Evolutionary conservation across 1,140 invertebrate species (phyloP).

Genomic region (Atta colombica): DNA sequence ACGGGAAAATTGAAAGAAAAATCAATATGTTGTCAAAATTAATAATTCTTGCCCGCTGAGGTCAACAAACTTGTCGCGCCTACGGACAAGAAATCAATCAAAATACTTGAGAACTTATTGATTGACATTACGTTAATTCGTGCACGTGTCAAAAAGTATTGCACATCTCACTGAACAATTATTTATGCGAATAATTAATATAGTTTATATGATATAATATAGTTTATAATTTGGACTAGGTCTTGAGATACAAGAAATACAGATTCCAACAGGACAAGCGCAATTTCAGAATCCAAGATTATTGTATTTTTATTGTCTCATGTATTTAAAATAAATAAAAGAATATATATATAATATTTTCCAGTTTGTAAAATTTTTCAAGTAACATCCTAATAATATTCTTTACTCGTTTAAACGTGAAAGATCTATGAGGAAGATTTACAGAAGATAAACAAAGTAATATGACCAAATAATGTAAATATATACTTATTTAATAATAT

Average conservation of each 20-base stretch:
- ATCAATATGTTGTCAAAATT: slow-evolving; percentile 48
- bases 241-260: not conserved
- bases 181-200: not conserved
- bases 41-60: slow-evolving; percentile 22
- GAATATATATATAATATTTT: slow-evolving; percentile 1
- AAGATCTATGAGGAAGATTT: not conserved
- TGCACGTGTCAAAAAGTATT: not conserved
- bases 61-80: slow-evolving; percentile 1
- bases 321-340: not conserved
- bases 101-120: not conserved
- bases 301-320: not conserved
- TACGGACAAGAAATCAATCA: slow-evolving; percentile 22
- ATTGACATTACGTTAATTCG: not conserved
- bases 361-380: not conserved
- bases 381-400: not conserved
- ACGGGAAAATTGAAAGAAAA: slow-evolving; percentile 47
- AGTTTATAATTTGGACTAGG: not conserved
- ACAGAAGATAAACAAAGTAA: too few relatives aligned
- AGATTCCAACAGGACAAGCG: not conserved
- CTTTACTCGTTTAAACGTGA: not conserved
- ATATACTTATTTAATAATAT: too few relatives aligned
- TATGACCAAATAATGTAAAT: too few relatives aligned
- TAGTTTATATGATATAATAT: not conserved
- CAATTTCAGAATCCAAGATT: not conserved
- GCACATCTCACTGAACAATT: not conserved